A percentile compares a stretch with the other conserved stretches of the same genome.
Evolutionary conservation across 2,888 invertebrate genomes (phyloP).

Genomic region (Drosophila monieri): DNA sequence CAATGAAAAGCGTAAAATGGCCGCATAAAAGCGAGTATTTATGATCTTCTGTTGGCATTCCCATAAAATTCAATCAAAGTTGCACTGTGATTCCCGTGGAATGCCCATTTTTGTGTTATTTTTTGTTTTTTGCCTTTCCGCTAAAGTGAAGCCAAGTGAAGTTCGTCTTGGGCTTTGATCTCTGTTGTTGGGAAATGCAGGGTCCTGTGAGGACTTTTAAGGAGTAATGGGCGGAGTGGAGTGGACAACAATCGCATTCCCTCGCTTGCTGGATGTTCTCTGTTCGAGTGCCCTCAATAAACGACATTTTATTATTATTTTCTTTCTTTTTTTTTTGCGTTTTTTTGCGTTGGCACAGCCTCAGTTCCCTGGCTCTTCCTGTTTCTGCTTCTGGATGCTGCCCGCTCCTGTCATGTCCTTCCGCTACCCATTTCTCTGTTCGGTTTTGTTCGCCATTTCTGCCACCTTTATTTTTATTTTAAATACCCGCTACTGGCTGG

Average conservation of each 20-base stretch:
- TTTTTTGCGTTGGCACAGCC: conserved; percentile 11
- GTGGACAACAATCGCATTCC: conserved; percentile 36
- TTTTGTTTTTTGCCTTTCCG: not conserved
- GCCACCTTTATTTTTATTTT: not conserved
- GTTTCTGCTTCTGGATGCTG: not conserved
- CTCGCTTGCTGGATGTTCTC: conserved; percentile 6
- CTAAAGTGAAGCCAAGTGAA: conserved; percentile 20
- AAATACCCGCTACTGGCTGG: not conserved
- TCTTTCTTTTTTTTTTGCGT: conserved; percentile 12
- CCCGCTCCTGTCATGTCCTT: conserved; percentile 3
- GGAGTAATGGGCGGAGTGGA: conserved; percentile 8
- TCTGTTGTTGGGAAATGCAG: conserved; percentile 9
- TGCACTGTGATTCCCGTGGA: conserved; percentile 24
- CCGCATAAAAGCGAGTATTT: conserved; percentile 37
- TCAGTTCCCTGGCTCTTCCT: conserved; percentile 9
- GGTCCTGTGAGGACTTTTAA: conserved; percentile 1
- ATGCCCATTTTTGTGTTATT: conserved; percentile 9
- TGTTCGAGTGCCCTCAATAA: conserved; percentile 60
- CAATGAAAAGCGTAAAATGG: conserved; percentile 25
- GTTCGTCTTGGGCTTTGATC: conserved; percentile 41
- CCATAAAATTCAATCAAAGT: conserved; percentile 43
- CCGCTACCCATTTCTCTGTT: conserved; percentile 39
- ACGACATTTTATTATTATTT: conserved; percentile 73
- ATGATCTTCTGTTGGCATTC: conserved; percentile 27
- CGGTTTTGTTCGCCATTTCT: conserved; percentile 28